Base-by-base conservation (phyloP, 2,113 vertebrate species). In the Zootoca vivipara region DNA sequence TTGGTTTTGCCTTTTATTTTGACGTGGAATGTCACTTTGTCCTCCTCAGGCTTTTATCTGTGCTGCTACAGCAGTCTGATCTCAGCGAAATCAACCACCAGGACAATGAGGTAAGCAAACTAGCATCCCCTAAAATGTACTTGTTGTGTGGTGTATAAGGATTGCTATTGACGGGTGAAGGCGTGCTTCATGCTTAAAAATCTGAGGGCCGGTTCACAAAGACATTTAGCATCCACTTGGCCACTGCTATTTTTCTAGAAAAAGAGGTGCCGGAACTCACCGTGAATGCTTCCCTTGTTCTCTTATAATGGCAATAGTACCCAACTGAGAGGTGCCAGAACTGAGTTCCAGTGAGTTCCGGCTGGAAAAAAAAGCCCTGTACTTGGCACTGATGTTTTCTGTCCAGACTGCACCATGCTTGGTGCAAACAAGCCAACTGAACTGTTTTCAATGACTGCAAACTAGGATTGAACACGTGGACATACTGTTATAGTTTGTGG, bases 31-130 rank as follows among this genome's bases (percentile, higher is more conserved):
- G 40, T 93, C 46, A 87, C 70, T 70, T 94, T 95, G 80, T 82
- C 92, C 10, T 67, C 93, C 10, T 67, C 93, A 98, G 98, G 94
- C 97, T 98, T 73, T 96, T 98, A 91, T 96, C 96, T 0, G 97
- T 98, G 38, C 96, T 98, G 86, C 93, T 98, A 87, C 98, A 98
- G 75, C 97, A 98, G 83, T 98, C 98, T 62, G 97, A 96, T 93
- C 95, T 97, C 91, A 96, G 95, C 64, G 98, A 98, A 96, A 97
- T 98, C 92, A 98, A 98, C 88, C 98, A 98, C 83, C 98, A 98
- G 90, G 98, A 98, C 94, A 97, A 97, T 64, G 98, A 98, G 97
- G 98, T 98, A 89, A 96, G 96, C 93, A 92, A 93, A 52, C 5
- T 77, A 77, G 65, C 2, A 28, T 64, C 13, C 88, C 24, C 33